Evolutionary conservation across 1,140 invertebrate species (phyloP).

Genomic region (Panagrolaimus sp.): DNA sequence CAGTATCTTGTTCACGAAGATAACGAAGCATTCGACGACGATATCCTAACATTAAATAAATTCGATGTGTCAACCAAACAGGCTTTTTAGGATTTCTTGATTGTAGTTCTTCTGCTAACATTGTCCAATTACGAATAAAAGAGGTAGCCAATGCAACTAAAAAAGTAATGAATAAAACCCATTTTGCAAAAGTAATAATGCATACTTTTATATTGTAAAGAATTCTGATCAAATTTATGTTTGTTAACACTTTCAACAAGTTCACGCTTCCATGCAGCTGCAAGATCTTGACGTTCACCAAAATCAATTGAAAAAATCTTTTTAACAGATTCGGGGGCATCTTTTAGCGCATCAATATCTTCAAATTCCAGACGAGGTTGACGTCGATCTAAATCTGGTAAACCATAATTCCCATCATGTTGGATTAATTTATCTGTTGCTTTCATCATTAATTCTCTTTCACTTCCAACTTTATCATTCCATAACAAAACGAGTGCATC

Average conservation of each 20-base stretch:
- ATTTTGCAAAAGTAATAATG: slow-evolving; percentile 22
- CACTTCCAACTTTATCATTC: slow-evolving; percentile 51
- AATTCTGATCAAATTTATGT: slow-evolving; percentile 40
- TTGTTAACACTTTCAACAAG: slow-evolving; percentile 39
- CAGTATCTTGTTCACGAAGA: slow-evolving; percentile 46
- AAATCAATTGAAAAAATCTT: slow-evolving; percentile 54
- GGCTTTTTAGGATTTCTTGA: slow-evolving; percentile 41
- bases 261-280: slow-evolving; percentile 44
- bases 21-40: slow-evolving; percentile 43
- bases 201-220: slow-evolving; percentile 41
- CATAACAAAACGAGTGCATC: slow-evolving; percentile 48
- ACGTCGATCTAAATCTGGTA: slow-evolving; percentile 42
- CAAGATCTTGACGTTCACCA: slow-evolving; percentile 46
- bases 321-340: slow-evolving; percentile 52
- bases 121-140: slow-evolving; percentile 54
- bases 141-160: slow-evolving; percentile 55
- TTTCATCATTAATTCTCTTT: slow-evolving; percentile 52
- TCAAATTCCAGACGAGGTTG: slow-evolving; percentile 44
- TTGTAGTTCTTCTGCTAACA: slow-evolving; percentile 46
- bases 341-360: slow-evolving; percentile 40
- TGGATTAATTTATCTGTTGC: slow-evolving; percentile 47
- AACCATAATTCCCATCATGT: slow-evolving; percentile 39
- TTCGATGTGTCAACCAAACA: slow-evolving; percentile 43
- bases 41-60: slow-evolving; percentile 43
- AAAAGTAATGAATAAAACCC: slow-evolving; percentile 21